phyloP scores from a whole-genome alignment of 2,888 invertebrate species.

The Ommatoiulus sabulosus region DNA sequence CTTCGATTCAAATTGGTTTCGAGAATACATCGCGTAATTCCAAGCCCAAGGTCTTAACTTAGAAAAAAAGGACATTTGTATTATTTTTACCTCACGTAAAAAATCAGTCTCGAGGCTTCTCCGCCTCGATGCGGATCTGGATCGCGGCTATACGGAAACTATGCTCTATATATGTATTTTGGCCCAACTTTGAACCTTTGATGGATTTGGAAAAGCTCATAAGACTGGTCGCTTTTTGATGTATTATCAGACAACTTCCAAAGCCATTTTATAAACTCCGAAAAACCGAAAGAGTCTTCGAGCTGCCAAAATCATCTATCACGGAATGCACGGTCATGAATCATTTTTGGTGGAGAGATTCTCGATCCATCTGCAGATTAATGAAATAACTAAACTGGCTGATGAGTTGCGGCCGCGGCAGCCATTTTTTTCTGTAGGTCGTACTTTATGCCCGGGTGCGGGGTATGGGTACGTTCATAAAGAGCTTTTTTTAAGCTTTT shows the following conservation, averaged over 20 bases:
- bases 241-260: neutral
- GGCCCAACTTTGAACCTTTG: neutral
- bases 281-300: neutral
- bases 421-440: neutral
- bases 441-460: too few relatives aligned
- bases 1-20: constrained; percentile 7
- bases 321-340: neutral
- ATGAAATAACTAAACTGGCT: neutral
- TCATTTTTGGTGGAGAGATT: neutral
- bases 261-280: neutral
- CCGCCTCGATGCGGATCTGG: neutral
- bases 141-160: too few relatives aligned
- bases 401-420: neutral
- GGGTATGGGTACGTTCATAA: too few relatives aligned
- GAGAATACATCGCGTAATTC: neutral
- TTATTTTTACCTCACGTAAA: neutral
- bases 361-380: neutral
- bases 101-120: neutral
- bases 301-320: constrained; percentile 1
- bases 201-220: constrained; percentile 26
- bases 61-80: neutral
- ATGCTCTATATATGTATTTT: neutral
- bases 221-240: neutral
- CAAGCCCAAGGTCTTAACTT: neutral
- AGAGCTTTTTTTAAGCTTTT: too few relatives aligned